Evolutionary conservation across 2,888 invertebrate genomes (phyloP), one percentile per base, ranked within the genome.

Genomic region (Hypercompe scribonia): DNA sequence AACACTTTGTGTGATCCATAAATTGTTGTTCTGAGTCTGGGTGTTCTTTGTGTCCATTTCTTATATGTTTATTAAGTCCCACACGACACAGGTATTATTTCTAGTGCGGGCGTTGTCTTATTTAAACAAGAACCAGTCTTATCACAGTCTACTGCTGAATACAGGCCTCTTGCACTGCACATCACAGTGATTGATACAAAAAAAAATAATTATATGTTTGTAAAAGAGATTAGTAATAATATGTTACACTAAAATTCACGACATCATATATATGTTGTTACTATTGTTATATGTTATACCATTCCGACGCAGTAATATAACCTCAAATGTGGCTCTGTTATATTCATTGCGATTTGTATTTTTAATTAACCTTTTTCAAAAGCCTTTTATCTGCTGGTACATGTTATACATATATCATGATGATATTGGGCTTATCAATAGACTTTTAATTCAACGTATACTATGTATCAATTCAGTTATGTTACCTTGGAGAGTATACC

Each of bases 391-490:
- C 31, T 42, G 31, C 10, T 66, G 21, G 18, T 24, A 0, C 18
- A 42, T 65, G 50, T 50, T 50, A 24, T 50, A 50, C 46, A 15
- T 33, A 33, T 58, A 64, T n/a, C 15, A 54, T 46, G 21, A 50
- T 70, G 65, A 36, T 70, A 70, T 64, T 64, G 34, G 58, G 36
- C 28, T 58, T 33, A 68, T 65, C 28, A 65, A 68, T 42, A 76
- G 31, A 79, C 73, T 65, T 78, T 71, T 77, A 72, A 75, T 74
- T 75, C 72, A 77, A 78, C 70, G 74, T 79, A 50, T 79, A 80
- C 73, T 78, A 77, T 84, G 79, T 72, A 77, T 79, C 70, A 81
- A 76, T 76, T 78, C 71, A 79, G 77, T 74, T 77, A 82, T 78
- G 75, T 82, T 71, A 73, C 84, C 82, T 83, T 83, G 82, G 71